phyloP scores from a whole-genome alignment of 2,888 invertebrate genomes.

The Teinopalpus imperialis region DNA sequence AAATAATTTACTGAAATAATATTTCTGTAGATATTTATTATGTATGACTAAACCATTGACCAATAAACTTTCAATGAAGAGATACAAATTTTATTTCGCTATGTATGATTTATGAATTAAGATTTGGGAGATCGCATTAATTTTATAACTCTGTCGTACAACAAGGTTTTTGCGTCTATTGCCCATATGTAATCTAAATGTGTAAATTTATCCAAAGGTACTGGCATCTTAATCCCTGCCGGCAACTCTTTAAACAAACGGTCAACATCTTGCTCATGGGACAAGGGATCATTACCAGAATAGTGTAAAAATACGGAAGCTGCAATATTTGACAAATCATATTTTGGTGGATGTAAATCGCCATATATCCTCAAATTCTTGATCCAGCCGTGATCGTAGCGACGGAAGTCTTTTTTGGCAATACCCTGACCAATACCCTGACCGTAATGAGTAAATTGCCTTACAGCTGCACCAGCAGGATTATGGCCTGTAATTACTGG shows the following conservation, averaged over 20 bases:
- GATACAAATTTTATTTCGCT: no score
- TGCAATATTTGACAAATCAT: slow-evolving; percentile 73
- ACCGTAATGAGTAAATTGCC: slow-evolving; percentile 86
- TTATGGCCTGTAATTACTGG: slow-evolving; percentile 84
- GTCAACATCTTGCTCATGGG: slow-evolving; percentile 79
- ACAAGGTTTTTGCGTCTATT: slow-evolving; percentile 79
- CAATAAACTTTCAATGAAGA: no score
- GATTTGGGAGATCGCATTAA: slow-evolving; percentile 65
- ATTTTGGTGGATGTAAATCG: slow-evolving; percentile 74
- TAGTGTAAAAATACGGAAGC: slow-evolving; percentile 84
- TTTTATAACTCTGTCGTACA: slow-evolving; percentile 82
- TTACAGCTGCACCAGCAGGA: slow-evolving; percentile 85
- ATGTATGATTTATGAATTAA: no score
- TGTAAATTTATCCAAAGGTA: slow-evolving; percentile 82
- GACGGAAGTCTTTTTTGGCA: slow-evolving; percentile 66
- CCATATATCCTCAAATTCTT: slow-evolving; percentile 79
- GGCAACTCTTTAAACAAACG: slow-evolving; percentile 76
- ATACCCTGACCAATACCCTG: slow-evolving; percentile 84
- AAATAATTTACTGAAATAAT: no score
- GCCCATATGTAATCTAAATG: slow-evolving; percentile 88
- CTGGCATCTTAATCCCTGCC: slow-evolving; percentile 76
- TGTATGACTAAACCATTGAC: no score
- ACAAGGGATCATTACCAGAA: slow-evolving; percentile 84
- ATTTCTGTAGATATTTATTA: no score
- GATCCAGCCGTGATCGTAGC: slow-evolving; percentile 79